Base-by-base conservation (phyloP, 2,888 invertebrate species). In the Cataglyphis rosenhaueri region DNA sequence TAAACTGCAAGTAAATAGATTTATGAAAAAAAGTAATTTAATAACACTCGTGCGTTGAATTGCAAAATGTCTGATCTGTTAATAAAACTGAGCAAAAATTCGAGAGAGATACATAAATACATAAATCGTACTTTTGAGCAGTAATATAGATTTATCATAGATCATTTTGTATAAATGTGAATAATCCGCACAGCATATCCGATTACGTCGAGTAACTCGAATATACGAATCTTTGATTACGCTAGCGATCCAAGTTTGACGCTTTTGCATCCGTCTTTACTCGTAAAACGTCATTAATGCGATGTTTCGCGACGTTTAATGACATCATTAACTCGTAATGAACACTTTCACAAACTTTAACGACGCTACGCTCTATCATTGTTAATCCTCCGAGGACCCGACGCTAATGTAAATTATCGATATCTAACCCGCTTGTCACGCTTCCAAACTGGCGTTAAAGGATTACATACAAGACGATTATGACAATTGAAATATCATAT, bases 291-390 rank as follows among this genome's bases (percentile, higher is more conserved):
- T 79, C 85, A 81, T 83, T 88, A 85, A 87, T 78, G 83, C 84
- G 82, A 62, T 78, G 82, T 71, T 61, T 48, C 70, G 70, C 79
- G 71, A 76, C 82, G 81, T 85, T 87, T 88, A 87, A 88, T 84
- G 84, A 87, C 86, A 82, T 88, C 88, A 79, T 88, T 88, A 88
- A 84, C 87, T 84, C 87, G 78, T 87, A 87, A 88, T 82, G 88
- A 86, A 86, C 86, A 87, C 83, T 88, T 84, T 84, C 71, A 41
- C 86, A 57, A 88, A 88, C 74, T 87, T 88, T 84, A 82, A 88
- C 85, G 84, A 87, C 79, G 75, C 41, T 18, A 52, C 75, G 35
- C 59, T 83, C 68, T 83, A 73, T 84, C 82, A 82, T 74, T 82
- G 81, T 86, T 85, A 82, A 82, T 81, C 68, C 65, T 65, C 48